Evolutionary conservation across 2,113 vertebrate species (phyloP).

Genomic region (Microtus ochrogaster): DNA sequence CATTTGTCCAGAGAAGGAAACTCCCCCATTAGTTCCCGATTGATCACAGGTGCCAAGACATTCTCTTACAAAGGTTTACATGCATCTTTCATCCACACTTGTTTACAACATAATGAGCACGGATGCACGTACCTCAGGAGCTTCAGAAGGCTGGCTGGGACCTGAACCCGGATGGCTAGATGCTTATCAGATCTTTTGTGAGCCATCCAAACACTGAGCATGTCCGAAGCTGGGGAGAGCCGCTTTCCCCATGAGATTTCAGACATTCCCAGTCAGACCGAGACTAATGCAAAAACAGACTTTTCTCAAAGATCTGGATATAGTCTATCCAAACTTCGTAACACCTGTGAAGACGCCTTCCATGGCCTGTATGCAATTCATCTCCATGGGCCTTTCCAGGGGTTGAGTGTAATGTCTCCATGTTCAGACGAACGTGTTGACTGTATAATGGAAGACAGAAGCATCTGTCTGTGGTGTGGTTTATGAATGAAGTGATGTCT

Average conservation of each 20-base stretch:
- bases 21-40: background rate
- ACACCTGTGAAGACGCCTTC: background rate
- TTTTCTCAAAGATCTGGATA: conserved; percentile 16
- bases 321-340: background rate
- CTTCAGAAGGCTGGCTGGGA: conserved; percentile 30
- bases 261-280: conserved; percentile 27
- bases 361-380: background rate
- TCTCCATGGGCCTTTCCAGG: background rate
- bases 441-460: background rate
- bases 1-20: background rate
- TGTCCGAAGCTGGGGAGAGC: background rate
- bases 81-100: conserved; percentile 35
- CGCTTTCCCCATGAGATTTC: conserved; percentile 2
- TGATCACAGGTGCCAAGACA: background rate
- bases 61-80: background rate
- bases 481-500: background rate
- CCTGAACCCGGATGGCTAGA: conserved; percentile 53
- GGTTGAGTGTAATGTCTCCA: background rate
- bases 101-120: conserved; percentile 29
- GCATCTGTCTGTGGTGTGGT: background rate
- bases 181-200: conserved; percentile 64
- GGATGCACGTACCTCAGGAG: conserved; percentile 20
- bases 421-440: background rate
- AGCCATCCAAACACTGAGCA: background rate
- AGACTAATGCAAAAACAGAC: conserved; percentile 2